Evolutionary conservation across 2,113 vertebrate species (phyloP), one percentile per base, ranked within the genome.

Genomic region (Cheirogaleus medius): DNA sequence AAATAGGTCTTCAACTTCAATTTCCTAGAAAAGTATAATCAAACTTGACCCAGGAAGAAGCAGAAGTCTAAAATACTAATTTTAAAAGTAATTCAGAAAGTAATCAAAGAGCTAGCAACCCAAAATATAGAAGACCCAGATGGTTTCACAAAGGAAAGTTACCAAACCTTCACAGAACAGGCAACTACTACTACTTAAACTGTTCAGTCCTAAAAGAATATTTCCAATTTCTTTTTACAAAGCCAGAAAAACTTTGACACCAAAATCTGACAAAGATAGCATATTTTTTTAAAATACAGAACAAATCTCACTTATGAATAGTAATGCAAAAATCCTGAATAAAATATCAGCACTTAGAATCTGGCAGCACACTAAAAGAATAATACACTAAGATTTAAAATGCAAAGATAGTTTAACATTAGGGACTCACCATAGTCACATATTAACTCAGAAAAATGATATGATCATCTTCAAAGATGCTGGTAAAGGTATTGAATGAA

Each of bases 291-390:
- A 54, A 89, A 83, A 86, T 10, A 87, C 29, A 93, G 76, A 95
- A 58, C 74, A 97, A 97, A 92, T 94, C 88, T 77, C 52, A 54
- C 82, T 95, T 97, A 89, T 93, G 77, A 97, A 95, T 95, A 94
- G 91, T 97, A 97, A 97, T 94, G 81, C 27, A 92, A 76, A 95
- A 96, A 81, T 87, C 64, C 15, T 97, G 94, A 98, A 98, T 97
- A 97, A 98, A 97, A 98, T 97, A 97, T 97, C 92, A 97, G 76
- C 92, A 90, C 94, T 96, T 96, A 94, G 76, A 88, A 84, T 77
- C 94, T 95, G 90, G 84, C 95, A 95, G 90, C 14, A 52, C 27
- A 47, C 49, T 94, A 87, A 95, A 92, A 87, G 80, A 94, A 97
- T 87, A 95, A 94, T 90, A 91, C 34, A 88, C 64, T 20, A 20